phyloP scores from a whole-genome alignment of 37 sponge, comb jelly and placozoan genomes.

The Aphrocallistes beatrix region DNA sequence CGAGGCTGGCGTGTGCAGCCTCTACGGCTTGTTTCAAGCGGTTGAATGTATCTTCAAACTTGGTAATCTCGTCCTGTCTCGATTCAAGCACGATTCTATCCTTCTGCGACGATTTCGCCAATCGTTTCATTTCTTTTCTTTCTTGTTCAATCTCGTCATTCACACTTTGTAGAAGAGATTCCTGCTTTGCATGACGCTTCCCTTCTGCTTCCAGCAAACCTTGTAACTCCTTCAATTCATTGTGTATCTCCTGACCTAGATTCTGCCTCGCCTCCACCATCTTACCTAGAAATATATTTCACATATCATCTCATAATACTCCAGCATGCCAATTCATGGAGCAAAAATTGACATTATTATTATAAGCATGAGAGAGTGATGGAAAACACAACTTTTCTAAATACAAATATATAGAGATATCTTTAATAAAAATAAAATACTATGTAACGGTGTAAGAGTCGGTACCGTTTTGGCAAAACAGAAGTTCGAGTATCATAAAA shows the following conservation, averaged over 20 bases:
- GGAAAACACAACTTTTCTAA: too few species aligned
- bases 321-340: too few species aligned
- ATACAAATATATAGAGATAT: too few species aligned
- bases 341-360: too few species aligned
- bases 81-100: conserved; percentile 29
- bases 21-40: conserved; percentile 30
- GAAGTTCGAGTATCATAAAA: too few species aligned
- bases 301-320: too few species aligned
- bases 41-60: neutral
- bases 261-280: conserved; percentile 40
- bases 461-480: too few species aligned
- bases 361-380: too few species aligned
- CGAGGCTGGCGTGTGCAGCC: conserved; percentile 39
- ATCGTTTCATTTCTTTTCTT: neutral
- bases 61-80: conserved; percentile 24
- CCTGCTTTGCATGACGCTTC: neutral
- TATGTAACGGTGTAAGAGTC: too few species aligned
- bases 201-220: neutral
- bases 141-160: neutral
- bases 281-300: too few species aligned
- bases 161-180: neutral
- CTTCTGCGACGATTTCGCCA: conserved; percentile 13
- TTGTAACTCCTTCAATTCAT: conserved; percentile 35
- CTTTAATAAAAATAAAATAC: too few species aligned
- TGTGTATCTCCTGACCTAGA: conserved; percentile 25